Evolutionary conservation across 1,140 invertebrate genomes (phyloP).

Genomic region (Drosophila paulistorum): DNA sequence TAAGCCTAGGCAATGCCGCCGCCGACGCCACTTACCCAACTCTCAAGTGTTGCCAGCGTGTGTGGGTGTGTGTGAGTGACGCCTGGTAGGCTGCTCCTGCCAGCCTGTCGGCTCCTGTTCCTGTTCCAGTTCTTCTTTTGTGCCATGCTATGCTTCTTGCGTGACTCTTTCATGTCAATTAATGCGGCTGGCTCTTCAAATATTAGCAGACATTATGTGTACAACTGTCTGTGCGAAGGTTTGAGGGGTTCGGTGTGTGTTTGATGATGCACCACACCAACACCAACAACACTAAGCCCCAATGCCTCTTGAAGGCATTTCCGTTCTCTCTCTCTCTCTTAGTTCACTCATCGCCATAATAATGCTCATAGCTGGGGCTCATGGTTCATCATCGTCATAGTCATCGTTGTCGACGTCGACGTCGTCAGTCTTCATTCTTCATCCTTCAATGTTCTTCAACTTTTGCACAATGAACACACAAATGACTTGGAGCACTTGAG

Average conservation of each 20-base stretch:
- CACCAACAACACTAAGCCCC: constrained; percentile 49
- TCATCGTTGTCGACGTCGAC: background rate
- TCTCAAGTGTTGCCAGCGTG: background rate
- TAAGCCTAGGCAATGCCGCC: constrained; percentile 39
- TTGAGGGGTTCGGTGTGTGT: background rate
- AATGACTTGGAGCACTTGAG: constrained; percentile 75
- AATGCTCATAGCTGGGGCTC: too few relatives aligned
- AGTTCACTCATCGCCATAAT: background rate
- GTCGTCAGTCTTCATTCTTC: constrained; percentile 4
- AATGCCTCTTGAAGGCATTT: constrained; percentile 50
- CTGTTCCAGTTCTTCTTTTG: constrained; percentile 4
- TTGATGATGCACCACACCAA: constrained; percentile 13
- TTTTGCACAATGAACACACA: constrained; percentile 71
- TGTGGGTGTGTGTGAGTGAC: background rate
- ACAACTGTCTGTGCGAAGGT: background rate
- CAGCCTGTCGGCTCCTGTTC: constrained; percentile 23
- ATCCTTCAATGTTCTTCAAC: constrained; percentile 14
- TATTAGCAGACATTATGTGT: constrained; percentile 78
- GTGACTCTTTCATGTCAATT: constrained; percentile 74
- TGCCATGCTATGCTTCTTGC: constrained; percentile 20
- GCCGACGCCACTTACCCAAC: constrained; percentile 43
- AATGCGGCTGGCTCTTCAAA: constrained; percentile 78
- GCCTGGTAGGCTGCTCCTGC: constrained; percentile 12
- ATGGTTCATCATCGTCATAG: constrained; percentile 11
- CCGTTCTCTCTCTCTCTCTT: constrained; percentile 18